phyloP scores from a whole-genome alignment of 2,113 vertebrate species.

The Oryzias curvinotus region DNA sequence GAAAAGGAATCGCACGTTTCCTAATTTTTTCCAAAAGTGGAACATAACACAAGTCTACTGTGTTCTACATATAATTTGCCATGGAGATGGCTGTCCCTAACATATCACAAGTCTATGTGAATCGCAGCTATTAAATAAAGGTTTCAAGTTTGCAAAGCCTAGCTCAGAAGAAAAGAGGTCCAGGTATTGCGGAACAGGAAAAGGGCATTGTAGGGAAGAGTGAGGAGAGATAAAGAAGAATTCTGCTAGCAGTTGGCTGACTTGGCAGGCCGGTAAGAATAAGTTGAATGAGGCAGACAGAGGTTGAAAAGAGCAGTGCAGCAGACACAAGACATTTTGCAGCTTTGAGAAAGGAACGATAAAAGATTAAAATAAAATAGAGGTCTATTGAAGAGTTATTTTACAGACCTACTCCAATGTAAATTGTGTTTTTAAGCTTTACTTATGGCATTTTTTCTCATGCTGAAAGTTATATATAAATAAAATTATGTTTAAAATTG shows the following conservation, averaged over 20 bases:
- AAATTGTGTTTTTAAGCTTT: no score
- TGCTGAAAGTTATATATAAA: no score
- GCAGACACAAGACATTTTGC: slow-evolving; percentile 5
- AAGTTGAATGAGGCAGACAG: slow-evolving; percentile 18
- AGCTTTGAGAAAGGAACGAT: slow-evolving; percentile 16
- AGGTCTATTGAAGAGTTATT: slow-evolving; percentile 16
- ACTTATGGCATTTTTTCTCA: no score
- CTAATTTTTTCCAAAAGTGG: slow-evolving; percentile 34
- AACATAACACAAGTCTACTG: slow-evolving; percentile 40
- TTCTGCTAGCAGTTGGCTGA: slow-evolving; percentile 7
- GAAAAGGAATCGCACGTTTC: slow-evolving; percentile 19
- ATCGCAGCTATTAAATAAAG: slow-evolving; percentile 28
- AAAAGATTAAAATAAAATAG: slow-evolving; percentile 28
- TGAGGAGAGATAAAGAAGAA: slow-evolving; percentile 3
- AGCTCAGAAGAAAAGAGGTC: slow-evolving; percentile 2
- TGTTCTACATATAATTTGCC: slow-evolving; percentile 47
- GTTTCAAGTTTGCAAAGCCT: slow-evolving; percentile 45
- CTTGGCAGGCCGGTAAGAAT: slow-evolving; percentile 15
- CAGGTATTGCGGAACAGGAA: neutral
- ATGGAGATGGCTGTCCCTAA: slow-evolving; percentile 48
- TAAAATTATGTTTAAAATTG: no score
- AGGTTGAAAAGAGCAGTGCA: slow-evolving; percentile 8
- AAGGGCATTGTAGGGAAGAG: slow-evolving; percentile 2
- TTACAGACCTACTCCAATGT: no score
- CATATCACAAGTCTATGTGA: slow-evolving; percentile 53